Evolutionary conservation across 2,797 vertebrate species (phyloP).

Genomic region (Micromesistius poutassou): DNA sequence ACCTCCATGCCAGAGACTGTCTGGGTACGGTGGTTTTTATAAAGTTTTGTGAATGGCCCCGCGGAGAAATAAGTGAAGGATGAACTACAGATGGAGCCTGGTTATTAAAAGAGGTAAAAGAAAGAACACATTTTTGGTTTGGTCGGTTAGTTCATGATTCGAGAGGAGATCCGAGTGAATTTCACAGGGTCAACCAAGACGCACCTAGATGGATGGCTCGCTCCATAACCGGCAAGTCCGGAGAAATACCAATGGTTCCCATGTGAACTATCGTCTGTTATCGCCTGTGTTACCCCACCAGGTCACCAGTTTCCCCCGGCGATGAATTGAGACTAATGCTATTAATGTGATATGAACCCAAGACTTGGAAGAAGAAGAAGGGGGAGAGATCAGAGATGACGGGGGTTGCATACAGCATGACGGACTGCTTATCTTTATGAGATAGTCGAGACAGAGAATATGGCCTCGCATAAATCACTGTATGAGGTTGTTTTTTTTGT

Average conservation of each 20-base stretch:
- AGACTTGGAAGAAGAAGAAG: constrained; percentile 40
- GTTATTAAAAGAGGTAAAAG: not conserved
- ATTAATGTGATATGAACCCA: constrained; percentile 48
- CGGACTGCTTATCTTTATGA: constrained; percentile 60
- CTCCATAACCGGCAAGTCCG: constrained; percentile 18
- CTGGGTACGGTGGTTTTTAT: not conserved
- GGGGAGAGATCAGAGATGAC: constrained; percentile 50
- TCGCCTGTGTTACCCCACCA: constrained; percentile 46
- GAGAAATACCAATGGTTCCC: constrained; percentile 6
- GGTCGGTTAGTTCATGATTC: constrained; percentile 22
- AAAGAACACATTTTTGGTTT: not conserved
- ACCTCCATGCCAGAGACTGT: constrained; percentile 24
- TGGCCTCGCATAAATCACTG: constrained; percentile 60
- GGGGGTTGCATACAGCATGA: constrained; percentile 42
- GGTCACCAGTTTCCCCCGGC: constrained; percentile 22
- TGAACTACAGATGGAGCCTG: not conserved
- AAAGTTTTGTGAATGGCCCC: constrained; percentile 26
- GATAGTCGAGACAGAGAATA: constrained; percentile 54
- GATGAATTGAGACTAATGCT: constrained; percentile 48
- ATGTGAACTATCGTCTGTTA: constrained; percentile 49
- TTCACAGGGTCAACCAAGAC: constrained; percentile 17
- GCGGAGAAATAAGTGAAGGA: not conserved
- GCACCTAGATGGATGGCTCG: constrained; percentile 41
- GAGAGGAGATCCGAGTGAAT: constrained; percentile 16
- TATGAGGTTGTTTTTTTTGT: constrained; percentile 44